Percentiles rank a stretch among this genome's conserved stretches.
Evolutionary conservation across 1,140 invertebrate genomes (phyloP).

Genomic region (Drosophila kepulauana): DNA sequence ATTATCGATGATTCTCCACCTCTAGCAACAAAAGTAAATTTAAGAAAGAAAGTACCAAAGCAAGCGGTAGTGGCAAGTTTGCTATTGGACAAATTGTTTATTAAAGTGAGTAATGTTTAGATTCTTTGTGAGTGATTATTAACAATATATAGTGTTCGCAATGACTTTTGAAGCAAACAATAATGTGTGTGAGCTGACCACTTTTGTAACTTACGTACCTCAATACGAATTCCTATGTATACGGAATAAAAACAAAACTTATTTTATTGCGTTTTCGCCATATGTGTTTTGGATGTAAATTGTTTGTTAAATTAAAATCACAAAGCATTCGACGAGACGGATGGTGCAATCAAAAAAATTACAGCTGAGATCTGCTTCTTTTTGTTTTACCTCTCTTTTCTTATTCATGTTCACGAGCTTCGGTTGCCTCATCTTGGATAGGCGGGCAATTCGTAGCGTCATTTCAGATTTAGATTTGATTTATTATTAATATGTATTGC

Average conservation of each 20-base stretch:
- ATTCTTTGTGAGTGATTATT: constrained; percentile 4
- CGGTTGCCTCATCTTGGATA: neutral
- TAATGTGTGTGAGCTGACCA: constrained; percentile 47
- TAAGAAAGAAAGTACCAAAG: constrained; percentile 39
- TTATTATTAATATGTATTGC: constrained; percentile 74
- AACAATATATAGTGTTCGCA: constrained; percentile 30
- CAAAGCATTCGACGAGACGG: constrained; percentile 32
- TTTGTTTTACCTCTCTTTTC: neutral
- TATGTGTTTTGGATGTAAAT: constrained; percentile 2
- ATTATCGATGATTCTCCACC: constrained; percentile 3
- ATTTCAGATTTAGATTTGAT: constrained; percentile 61
- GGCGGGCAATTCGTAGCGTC: constrained; percentile 19
- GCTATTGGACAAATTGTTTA: constrained; percentile 53
- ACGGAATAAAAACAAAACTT: constrained; percentile 74
- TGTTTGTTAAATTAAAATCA: constrained; percentile 21
- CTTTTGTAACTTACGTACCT: constrained; percentile 41
- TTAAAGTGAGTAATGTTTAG: constrained; percentile 66
- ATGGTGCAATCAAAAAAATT: constrained; percentile 1
- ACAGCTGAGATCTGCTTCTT: constrained; percentile 2
- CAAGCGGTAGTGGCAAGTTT: constrained; percentile 24
- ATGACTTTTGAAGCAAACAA: constrained; percentile 3
- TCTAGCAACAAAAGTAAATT: constrained; percentile 41
- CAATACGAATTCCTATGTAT: constrained; percentile 33
- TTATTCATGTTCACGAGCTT: constrained; percentile 5
- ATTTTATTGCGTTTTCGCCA: constrained; percentile 48